Evolutionary conservation across 2,888 invertebrate genomes (phyloP), one percentile per base, ranked within the genome.

Genomic region (Aleiodes leptofemur): DNA sequence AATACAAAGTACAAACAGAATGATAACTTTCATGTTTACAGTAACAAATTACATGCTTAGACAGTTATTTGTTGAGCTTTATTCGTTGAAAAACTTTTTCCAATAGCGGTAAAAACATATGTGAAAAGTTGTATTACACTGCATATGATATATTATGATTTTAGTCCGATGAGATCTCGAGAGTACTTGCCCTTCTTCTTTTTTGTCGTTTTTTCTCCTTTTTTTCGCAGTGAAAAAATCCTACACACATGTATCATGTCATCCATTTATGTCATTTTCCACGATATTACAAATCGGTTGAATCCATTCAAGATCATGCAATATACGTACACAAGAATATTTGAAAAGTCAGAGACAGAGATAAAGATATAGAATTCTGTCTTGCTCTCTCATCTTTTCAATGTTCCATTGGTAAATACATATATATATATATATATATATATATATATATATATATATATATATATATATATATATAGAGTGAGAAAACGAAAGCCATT

Each of bases 241-340:
- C 11, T 9, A 8, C 3, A 38, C 43, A 43, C 43, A 43, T 43
- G 43, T 43, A 43, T 43, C 43, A 43, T 43, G 43, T 43, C 43
- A 84, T 84, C 84, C 83, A 84, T 86, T 87, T 86, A 81, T 82
- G 80, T 80, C 74, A 82, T 82, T 80, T 82, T 82, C 82, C 81
- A 80, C 78, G 85, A 84, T 85, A 86, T 87, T 85, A 83, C 84
- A 81, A 84, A 84, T 83, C 83, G 76, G 77, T 70, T 78, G 73
- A 80, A 74, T 78, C 78, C 76, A 78, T 79, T 77, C 66, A 66
- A 72, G 75, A 73, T 74, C 76, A 79, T 79, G 59, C 11, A 79
- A 77, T 79, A 74, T 76, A 43, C 43, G 43, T 59, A 34, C 34
- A 14, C 70, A 72, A 29, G 43, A 75, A 77, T 16, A 16, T 72